Conservation (phyloP, 1,140 invertebrate genomes). For the Bombus huntii region DNA sequence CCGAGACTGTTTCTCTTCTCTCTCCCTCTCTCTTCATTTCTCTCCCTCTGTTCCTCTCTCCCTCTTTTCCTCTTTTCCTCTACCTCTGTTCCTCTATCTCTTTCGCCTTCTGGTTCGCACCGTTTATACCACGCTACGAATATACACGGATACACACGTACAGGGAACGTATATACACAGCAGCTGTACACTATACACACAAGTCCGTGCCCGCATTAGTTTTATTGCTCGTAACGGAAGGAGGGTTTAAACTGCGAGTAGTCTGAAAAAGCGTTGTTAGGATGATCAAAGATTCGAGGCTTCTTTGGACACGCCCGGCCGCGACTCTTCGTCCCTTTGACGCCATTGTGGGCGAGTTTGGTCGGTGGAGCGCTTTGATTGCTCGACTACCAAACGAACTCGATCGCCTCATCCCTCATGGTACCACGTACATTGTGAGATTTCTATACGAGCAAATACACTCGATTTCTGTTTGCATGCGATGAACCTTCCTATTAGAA, state of each 20-base stretch:
- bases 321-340: slow-evolving; percentile 37
- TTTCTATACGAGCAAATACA: not conserved
- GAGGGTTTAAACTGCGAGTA: slow-evolving; percentile 39
- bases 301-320: slow-evolving; percentile 13
- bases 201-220: slow-evolving; percentile 40
- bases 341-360: slow-evolving; percentile 17
- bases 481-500: not conserved
- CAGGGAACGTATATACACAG: not conserved
- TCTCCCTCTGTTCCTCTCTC: too few species aligned
- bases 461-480: not conserved
- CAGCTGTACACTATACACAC: not conserved
- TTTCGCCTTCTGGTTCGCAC: not conserved
- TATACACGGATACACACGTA: not conserved
- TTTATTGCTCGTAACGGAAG: slow-evolving; percentile 40
- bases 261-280: slow-evolving; percentile 48
- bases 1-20: slow-evolving; percentile 17
- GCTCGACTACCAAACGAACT: slow-evolving; percentile 29
- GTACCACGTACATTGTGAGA: not conserved
- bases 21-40: not conserved
- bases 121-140: not conserved
- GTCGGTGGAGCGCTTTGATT: slow-evolving; percentile 31
- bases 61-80: too few species aligned
- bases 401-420: slow-evolving; percentile 4
- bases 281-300: slow-evolving; percentile 43
- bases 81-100: not conserved